A percentile compares a stretch with the other conserved stretches of the same genome.
Conservation (phyloP, 2,113 vertebrate genomes). For the Struthio camelus region DNA sequence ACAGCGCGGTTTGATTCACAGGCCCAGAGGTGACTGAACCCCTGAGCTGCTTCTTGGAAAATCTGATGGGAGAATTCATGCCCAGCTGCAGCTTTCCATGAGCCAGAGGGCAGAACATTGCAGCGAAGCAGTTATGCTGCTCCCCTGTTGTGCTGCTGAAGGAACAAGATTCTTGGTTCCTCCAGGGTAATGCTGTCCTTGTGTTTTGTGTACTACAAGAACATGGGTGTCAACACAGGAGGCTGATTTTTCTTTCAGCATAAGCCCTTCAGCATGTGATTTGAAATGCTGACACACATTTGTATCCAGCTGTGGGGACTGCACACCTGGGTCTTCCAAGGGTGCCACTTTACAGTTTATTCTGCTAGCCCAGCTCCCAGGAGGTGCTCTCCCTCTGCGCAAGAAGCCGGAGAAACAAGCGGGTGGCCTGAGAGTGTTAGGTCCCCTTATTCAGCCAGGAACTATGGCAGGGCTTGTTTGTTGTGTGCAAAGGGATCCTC, state of each 20-base stretch:
- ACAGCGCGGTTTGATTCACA: not conserved
- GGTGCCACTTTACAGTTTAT: not conserved
- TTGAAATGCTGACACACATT: not conserved
- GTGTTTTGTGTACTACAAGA: not conserved
- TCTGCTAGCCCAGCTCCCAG: not conserved
- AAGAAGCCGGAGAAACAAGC: not conserved
- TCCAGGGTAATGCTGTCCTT: not conserved
- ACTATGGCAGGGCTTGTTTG: not conserved
- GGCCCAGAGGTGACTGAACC: not conserved
- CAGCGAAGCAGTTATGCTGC: fast-evolving
- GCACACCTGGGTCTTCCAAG: not conserved
- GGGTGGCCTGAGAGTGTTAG: not conserved
- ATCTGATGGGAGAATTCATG: not conserved
- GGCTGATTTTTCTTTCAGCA: not conserved
- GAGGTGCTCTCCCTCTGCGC: no score
- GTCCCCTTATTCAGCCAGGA: not conserved
- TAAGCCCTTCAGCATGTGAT: not conserved
- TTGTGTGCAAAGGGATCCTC: not conserved
- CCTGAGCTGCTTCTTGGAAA: not conserved
- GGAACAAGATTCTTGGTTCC: not conserved
- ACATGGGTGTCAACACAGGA: fast-evolving
- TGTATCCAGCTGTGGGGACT: not conserved
- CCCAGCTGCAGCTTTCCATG: not conserved
- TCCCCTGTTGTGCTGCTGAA: fast-evolving
- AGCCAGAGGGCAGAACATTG: not conserved